These are phyloP conservation scores for Cryptomyrus ogoouensis DNA, from an alignment of 2,113 vertebrate species.

Conservation along the genomic window DNA sequence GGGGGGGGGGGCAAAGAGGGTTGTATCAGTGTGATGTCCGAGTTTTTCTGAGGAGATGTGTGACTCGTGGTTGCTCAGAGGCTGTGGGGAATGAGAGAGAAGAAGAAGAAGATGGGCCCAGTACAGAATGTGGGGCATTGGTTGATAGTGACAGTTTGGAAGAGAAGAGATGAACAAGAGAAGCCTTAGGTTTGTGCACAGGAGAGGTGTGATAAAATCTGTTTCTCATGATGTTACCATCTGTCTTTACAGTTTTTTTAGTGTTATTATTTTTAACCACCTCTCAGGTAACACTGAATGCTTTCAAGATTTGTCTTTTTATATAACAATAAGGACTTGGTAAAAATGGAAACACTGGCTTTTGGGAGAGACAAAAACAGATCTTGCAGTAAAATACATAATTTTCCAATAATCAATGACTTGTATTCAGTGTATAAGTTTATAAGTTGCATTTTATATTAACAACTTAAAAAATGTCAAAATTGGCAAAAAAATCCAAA, in stretches of 20 bases:
- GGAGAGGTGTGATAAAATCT: not conserved
- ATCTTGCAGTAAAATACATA: not conserved
- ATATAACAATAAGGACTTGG: not conserved
- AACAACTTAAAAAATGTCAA: not conserved
- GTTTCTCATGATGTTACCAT: not conserved
- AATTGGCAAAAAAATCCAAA: not conserved
- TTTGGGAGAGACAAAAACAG: not conserved
- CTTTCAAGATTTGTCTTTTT: not conserved
- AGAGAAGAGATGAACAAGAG: not conserved
- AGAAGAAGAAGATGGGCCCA: not conserved
- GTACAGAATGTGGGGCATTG: not conserved
- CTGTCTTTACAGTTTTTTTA: not conserved
- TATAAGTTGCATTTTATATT: not conserved
- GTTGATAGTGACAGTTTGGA: not conserved
- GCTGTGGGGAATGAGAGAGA: not conserved
- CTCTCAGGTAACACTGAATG: not conserved
- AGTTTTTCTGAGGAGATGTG: not conserved
- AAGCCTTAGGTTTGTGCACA: not conserved
- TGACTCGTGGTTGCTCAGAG: not conserved
- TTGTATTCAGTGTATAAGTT: not conserved
- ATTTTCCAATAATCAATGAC: not conserved
- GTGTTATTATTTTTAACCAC: not conserved
- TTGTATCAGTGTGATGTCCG: not conserved
- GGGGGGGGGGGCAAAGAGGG: not conserved
- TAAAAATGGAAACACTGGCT: not conserved